Conservation (phyloP, 2,797 vertebrate genomes). For the Botia kubotai region DNA sequence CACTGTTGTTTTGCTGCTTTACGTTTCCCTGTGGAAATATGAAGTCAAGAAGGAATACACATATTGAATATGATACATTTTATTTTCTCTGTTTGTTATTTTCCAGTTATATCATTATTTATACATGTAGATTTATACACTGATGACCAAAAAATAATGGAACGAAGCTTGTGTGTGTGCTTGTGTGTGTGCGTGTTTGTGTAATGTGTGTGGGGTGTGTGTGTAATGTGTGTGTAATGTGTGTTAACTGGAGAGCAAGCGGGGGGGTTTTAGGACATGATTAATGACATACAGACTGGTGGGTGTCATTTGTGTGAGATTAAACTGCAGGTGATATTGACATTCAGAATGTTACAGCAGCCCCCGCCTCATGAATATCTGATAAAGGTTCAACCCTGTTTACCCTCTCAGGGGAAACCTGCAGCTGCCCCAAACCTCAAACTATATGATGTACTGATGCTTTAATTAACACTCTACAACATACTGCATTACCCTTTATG, state of each 20-base stretch:
- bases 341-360: constrained; percentile 69
- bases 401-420: background rate
- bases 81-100: background rate
- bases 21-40: no score
- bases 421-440: background rate
- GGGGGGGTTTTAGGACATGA: constrained; percentile 16
- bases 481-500: background rate
- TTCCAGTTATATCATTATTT: background rate
- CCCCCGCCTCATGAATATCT: constrained; percentile 21
- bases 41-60: no score
- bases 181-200: constrained; percentile 8
- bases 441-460: background rate
- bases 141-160: background rate
- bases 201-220: constrained; percentile 6
- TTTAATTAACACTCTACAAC: background rate
- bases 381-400: constrained; percentile 20
- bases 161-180: constrained; percentile 1
- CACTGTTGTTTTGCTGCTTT: no score
- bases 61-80: no score
- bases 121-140: background rate
- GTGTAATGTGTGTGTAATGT: constrained; percentile 30
- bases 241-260: background rate
- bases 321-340: constrained; percentile 65
- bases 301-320: constrained; percentile 51
- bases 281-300: constrained; percentile 35